phyloP scores from a whole-genome alignment of 2,888 invertebrate genomes.

The Eurytoma californica region DNA sequence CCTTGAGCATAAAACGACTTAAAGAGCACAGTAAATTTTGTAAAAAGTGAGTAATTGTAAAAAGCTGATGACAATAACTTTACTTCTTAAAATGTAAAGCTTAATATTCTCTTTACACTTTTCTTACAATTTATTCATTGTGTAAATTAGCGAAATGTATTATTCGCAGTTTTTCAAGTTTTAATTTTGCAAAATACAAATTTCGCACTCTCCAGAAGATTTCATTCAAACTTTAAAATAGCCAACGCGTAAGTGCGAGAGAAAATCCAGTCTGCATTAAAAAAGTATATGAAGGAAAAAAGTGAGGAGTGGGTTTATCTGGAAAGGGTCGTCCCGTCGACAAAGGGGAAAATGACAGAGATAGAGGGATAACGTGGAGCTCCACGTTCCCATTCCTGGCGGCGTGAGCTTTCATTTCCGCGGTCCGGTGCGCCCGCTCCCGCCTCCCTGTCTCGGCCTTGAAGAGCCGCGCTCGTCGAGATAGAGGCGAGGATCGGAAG shows the following conservation, averaged over 20 bases:
- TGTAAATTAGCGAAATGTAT: too few relatives aligned
- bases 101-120: too few relatives aligned
- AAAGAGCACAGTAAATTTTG: too few relatives aligned
- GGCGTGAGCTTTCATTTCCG: constrained; percentile 40
- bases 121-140: too few relatives aligned
- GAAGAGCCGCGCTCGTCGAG: not conserved
- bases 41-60: not conserved
- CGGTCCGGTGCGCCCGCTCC: constrained; percentile 54
- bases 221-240: too few relatives aligned
- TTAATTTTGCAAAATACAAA: too few relatives aligned
- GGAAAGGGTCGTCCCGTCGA: constrained; percentile 15
- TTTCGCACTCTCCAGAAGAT: too few relatives aligned
- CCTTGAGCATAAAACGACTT: too few relatives aligned
- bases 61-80: not conserved
- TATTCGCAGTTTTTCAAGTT: too few relatives aligned
- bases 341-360: not conserved
- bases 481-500: constrained; percentile 5
- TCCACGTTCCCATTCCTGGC: constrained; percentile 5
- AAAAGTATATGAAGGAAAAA: constrained; percentile 16
- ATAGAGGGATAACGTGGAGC: not conserved
- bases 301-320: constrained; percentile 4
- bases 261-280: not conserved
- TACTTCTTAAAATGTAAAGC: not conserved
- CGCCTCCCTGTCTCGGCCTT: constrained; percentile 38
- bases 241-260: too few relatives aligned